A percentile compares a stretch with the other conserved stretches of the same genome.
Evolutionary conservation across 2,113 vertebrate genomes (phyloP).

Genomic region (Dunckerocampus dactyliophorus): DNA sequence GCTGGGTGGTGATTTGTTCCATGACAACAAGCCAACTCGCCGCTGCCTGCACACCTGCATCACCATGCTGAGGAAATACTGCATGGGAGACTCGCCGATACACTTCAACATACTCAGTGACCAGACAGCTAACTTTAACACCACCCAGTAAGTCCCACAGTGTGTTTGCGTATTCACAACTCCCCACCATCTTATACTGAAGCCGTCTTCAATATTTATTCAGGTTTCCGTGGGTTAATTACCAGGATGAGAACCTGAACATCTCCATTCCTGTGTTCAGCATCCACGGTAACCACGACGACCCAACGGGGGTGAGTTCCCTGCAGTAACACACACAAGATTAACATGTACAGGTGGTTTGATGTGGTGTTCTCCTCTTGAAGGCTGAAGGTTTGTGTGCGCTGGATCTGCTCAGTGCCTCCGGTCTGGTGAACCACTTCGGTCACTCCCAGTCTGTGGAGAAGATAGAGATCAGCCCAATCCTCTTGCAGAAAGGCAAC

Average conservation of each 20-base stretch:
- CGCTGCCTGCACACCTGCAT: constrained; percentile 85
- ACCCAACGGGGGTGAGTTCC: constrained; percentile 91
- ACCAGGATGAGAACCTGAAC: constrained; percentile 93
- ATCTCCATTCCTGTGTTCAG: constrained; percentile 94
- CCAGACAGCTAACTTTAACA: constrained; percentile 91
- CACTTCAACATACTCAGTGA: constrained; percentile 93
- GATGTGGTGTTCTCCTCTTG: constrained; percentile 12
- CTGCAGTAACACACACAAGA: not conserved
- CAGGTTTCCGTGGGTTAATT: constrained; percentile 98
- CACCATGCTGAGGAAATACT: constrained; percentile 83
- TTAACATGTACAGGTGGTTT: not conserved
- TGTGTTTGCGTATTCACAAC: not conserved
- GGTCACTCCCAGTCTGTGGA: constrained; percentile 89
- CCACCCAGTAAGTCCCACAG: constrained; percentile 82
- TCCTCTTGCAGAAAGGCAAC: constrained; percentile 89
- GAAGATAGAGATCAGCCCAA: constrained; percentile 89
- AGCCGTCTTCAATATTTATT: constrained; percentile 16
- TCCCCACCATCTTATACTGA: not conserved
- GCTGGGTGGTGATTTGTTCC: constrained; percentile 95
- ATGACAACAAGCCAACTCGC: constrained; percentile 95
- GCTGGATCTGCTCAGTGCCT: constrained; percentile 89
- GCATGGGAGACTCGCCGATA: constrained; percentile 94
- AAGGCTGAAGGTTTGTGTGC: constrained; percentile 91
- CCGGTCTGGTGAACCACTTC: constrained; percentile 93
- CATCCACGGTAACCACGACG: constrained; percentile 97